Percentiles rank a stretch among this genome's conserved stretches.
phyloP scores from a whole-genome alignment of 2,113 vertebrate genomes.

The Pionites leucogaster region DNA sequence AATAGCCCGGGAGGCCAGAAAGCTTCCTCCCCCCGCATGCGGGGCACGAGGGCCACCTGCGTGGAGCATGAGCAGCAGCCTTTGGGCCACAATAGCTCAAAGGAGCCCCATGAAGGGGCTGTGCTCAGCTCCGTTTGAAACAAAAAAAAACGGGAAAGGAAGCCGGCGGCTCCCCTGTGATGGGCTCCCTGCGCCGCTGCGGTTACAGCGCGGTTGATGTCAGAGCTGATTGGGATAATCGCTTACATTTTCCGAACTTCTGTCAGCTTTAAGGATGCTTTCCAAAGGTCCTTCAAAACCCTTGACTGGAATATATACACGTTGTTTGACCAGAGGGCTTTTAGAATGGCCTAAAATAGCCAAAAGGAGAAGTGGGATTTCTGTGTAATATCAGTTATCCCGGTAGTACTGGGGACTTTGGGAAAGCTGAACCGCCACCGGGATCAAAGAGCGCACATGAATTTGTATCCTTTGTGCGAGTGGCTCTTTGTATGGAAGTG shows the following conservation, averaged over 20 bases:
- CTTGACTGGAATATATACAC: background rate
- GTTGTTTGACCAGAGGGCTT: background rate
- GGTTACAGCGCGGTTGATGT: background rate
- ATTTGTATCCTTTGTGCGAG: constrained; percentile 67
- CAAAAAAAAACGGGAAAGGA: background rate
- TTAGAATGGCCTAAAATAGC: constrained; percentile 7
- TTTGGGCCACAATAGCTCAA: too few relatives aligned
- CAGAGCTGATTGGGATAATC: background rate
- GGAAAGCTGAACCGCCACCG: background rate
- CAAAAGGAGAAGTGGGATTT: background rate
- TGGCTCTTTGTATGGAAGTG: constrained; percentile 64
- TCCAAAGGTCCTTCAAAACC: background rate
- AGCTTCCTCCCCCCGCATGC: too few relatives aligned
- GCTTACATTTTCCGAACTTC: background rate
- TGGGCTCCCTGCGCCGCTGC: background rate
- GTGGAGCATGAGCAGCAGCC: too few relatives aligned
- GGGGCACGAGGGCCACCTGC: too few relatives aligned
- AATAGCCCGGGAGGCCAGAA: too few relatives aligned
- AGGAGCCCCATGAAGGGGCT: too few relatives aligned
- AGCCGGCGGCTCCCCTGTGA: background rate
- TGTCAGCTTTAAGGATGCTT: constrained; percentile 28
- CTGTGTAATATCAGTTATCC: background rate
- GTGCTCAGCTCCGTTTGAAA: background rate
- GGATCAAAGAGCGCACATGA: constrained; percentile 9
- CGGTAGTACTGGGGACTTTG: background rate